Evolutionary conservation across 2,797 vertebrate species (phyloP), one percentile per base, ranked within the genome.

Genomic region (Ciconia nigra): DNA sequence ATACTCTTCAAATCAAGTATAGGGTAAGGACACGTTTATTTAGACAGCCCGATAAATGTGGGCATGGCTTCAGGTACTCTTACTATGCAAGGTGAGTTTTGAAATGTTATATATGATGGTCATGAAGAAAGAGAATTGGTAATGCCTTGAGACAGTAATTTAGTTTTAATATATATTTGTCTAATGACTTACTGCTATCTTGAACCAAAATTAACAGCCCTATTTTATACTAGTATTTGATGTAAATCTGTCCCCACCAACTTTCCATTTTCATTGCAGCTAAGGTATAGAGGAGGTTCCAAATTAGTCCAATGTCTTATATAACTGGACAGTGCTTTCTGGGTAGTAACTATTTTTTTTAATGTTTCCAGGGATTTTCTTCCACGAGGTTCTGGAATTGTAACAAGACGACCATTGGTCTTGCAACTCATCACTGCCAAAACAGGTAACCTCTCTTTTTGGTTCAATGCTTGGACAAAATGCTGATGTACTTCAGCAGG

Each of bases 321-420:
- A 13, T 78, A 89, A 89, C 19, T 71, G 59, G 15, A 22, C 41
- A 39, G 47, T 73, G 49, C 20, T 88, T 95, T 92, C 86, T 90
- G 57, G 22, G 8, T 65, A 35, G 33, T 97, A 80, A 96, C n/a
- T 66, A 2, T 31, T 6, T 83, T 49, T 39, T 81, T 87, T 24
- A 17, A 89, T 63, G 6, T 83, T 90, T 90, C 79, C 69, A 98
- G 98, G 96, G 98, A 98, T 96, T 98, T 98, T 90, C 98, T 98
- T 74, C 98, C 98, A 83, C 97, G 98, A 76, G 98, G 98, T 22
- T 98, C 98, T 39, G 98, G 98, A 93, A 98, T 98, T 51, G 97
- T 98, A 63, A 98, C 98, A 33, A 97, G 98, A 91, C 87, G 98
- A 33, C 98, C 98, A 4, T 84, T 98, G 73, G 98, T 98, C 46